Evolutionary conservation across 2,888 invertebrate genomes (phyloP), one percentile per base, ranked within the genome.

Genomic region (Apodemia mormo): DNA sequence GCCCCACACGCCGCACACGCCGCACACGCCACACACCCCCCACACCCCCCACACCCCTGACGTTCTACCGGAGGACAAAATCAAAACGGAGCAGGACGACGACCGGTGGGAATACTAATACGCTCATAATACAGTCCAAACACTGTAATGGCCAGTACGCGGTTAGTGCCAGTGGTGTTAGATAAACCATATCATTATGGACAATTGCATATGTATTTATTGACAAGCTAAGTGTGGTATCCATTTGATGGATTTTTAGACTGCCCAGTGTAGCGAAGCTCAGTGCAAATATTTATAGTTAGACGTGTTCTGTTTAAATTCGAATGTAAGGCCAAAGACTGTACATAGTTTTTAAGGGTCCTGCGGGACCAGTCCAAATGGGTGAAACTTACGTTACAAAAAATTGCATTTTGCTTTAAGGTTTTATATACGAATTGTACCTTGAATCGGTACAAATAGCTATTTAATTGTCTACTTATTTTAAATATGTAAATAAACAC

Each of bases 91-190:
- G 83, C 88, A 91, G 75, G 95, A 95, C 75, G 94, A 95, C 78
- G 95, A 95, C 81, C 88, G 95, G 85, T 95, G 95, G 95, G 95
- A 95, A 82, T 95, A 95, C 81, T 92, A 86, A 81, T 69, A 54
- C 43, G 67, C 22, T 75, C 77, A 68, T 22, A 22, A 68, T 22
- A 22, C 22, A 22, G 76, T 78, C 76, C 72, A 76, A 78, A 61
- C 22, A 22, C 61, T 61, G 61, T 33, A 33, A 61, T 14, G 61
- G 61, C 74, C 75, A 73, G 78, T 77, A 77, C 77, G 76, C 79
- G 75, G 67, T 70, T 71, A 72, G 72, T 74, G 71, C 66, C 30
- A 49, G 52, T 66, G 66, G 49, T 66, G 54, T 52, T 52, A 22
- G 30, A 66, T 52, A 52, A 75, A 74, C 74, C 76, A 75, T 77